A percentile compares a stretch with the other conserved stretches of the same genome.
Evolutionary conservation across 2,797 vertebrate genomes (phyloP).

Genomic region (Chromis chromis): DNA sequence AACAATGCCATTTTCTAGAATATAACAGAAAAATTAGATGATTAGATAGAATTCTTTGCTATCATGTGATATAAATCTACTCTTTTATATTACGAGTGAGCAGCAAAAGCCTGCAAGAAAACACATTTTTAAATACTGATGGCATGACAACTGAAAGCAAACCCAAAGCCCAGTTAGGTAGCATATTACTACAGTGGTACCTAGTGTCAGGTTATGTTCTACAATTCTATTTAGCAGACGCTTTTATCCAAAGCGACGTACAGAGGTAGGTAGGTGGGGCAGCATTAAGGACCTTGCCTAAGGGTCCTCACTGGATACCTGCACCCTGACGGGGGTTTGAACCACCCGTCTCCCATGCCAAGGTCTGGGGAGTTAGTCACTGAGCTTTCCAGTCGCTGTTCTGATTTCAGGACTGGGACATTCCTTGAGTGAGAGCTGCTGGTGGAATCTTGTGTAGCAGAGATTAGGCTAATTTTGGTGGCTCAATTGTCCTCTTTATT

Average conservation of each 20-base stretch:
- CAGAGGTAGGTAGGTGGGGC: too few species aligned
- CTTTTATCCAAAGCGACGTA: too few species aligned
- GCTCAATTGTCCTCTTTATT: background rate
- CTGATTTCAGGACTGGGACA: too few species aligned
- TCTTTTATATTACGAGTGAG: background rate
- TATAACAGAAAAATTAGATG: background rate
- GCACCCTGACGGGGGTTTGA: too few species aligned
- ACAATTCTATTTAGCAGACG: too few species aligned
- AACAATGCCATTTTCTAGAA: constrained; percentile 4
- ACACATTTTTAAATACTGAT: background rate
- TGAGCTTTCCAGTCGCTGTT: too few species aligned
- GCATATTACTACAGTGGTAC: background rate
- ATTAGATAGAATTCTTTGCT: background rate
- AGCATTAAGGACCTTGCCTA: too few species aligned
- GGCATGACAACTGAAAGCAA: background rate
- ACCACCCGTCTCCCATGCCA: too few species aligned
- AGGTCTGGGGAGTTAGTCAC: too few species aligned
- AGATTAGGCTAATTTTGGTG: background rate
- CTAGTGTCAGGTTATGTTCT: too few species aligned
- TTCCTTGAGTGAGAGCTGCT: too few species aligned
- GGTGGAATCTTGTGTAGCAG: background rate
- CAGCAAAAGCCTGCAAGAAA: background rate
- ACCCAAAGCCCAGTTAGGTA: background rate
- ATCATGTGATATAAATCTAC: background rate
- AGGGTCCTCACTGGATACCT: too few species aligned